Percentiles rank a stretch among this genome's conserved stretches.
phyloP scores from a whole-genome alignment of 1,140 invertebrate genomes.

The Hyposmocoma kahamanoa region DNA sequence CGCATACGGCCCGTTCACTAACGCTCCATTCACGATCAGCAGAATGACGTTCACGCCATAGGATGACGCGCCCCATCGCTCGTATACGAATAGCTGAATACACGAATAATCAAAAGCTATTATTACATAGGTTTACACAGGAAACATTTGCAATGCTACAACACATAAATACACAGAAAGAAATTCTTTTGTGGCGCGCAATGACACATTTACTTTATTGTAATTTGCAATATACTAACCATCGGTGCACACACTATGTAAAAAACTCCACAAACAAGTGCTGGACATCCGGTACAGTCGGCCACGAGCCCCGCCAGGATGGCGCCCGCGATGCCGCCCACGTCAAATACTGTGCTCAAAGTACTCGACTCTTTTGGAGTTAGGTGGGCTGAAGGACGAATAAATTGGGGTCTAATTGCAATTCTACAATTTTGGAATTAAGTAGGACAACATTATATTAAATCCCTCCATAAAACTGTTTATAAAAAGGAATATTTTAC shows the following conservation, averaged over 20 bases:
- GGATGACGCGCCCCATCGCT: conserved; percentile 79
- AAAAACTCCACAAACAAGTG: conserved; percentile 89
- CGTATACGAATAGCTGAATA: conserved; percentile 85
- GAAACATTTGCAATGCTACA: too few relatives aligned
- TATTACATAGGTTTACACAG: too few relatives aligned
- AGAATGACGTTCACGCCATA: conserved; percentile 80
- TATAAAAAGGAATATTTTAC: too few relatives aligned
- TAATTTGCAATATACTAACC: conserved; percentile 77
- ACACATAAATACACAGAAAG: too few relatives aligned
- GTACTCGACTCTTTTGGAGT: conserved; percentile 84
- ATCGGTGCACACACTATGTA: conserved; percentile 86
- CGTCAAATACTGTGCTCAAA: conserved; percentile 93
- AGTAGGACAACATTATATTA: too few relatives aligned
- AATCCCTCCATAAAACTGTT: too few relatives aligned
- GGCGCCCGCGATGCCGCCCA: conserved; percentile 92
- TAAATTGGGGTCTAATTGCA: too few relatives aligned
- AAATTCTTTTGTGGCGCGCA: too few relatives aligned
- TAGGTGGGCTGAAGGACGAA: conserved; percentile 79
- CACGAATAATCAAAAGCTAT: conserved; percentile 1
- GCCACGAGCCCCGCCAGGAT: conserved; percentile 90
- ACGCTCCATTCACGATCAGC: conserved; percentile 83
- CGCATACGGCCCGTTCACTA: conserved; percentile 97
- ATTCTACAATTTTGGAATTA: too few relatives aligned
- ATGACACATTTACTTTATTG: too few relatives aligned
- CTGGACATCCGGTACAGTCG: conserved; percentile 89